Conservation (phyloP, 2,113 vertebrate species). For the Melanocharis versteri region DNA sequence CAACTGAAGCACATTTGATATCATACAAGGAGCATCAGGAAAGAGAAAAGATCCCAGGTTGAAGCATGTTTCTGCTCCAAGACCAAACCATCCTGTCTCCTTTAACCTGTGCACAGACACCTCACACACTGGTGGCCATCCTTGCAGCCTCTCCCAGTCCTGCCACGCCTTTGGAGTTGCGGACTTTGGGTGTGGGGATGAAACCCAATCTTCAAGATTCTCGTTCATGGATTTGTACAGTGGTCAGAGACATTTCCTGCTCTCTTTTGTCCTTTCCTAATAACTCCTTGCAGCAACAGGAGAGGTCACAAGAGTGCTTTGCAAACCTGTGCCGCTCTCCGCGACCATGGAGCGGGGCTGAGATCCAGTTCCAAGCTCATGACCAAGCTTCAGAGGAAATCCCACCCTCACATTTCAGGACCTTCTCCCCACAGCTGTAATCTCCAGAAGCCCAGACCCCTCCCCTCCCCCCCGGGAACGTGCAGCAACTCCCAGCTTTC, state of each 20-base stretch:
- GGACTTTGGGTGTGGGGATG: background rate
- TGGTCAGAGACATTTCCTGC: background rate
- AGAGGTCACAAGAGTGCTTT: background rate
- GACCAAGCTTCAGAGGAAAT: background rate
- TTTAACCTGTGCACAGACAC: background rate
- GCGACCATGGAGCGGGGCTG: background rate
- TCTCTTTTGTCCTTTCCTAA: background rate
- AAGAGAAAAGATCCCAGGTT: background rate
- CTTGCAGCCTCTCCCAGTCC: background rate
- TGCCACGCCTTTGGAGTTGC: background rate
- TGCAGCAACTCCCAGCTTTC: background rate
- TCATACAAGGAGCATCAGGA: background rate
- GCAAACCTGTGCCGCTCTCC: background rate
- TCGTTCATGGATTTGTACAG: background rate
- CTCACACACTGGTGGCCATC: background rate
- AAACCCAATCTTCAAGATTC: background rate
- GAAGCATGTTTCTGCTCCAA: background rate
- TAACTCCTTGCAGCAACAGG: background rate
- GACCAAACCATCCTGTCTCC: too few species aligned
- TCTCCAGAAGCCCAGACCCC: background rate
- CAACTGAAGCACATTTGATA: slow-evolving; percentile 10
- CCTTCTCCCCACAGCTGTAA: background rate
- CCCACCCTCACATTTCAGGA: background rate
- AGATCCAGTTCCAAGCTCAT: background rate
- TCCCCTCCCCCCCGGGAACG: background rate